phyloP scores from a whole-genome alignment of 1,140 invertebrate species.

The Zaprionus davidi region DNA sequence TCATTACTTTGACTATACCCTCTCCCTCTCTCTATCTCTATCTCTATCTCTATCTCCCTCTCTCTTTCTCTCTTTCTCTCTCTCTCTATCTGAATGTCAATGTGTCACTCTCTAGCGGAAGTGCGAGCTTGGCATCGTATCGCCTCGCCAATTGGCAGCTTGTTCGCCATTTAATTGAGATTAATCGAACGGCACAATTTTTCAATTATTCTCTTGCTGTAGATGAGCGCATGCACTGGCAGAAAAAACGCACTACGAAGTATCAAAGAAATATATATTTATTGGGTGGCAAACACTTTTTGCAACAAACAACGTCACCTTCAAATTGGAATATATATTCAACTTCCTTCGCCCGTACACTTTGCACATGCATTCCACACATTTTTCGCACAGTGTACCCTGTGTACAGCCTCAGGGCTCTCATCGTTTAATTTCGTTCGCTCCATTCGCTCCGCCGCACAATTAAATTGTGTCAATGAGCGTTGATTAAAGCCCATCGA shows the following conservation, averaged over 20 bases:
- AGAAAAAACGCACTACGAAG: slow-evolving; percentile 6
- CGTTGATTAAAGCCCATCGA: slow-evolving; percentile 70
- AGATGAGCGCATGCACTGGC: not conserved
- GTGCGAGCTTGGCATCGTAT: slow-evolving; percentile 18
- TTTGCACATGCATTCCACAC: not conserved
- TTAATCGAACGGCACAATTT: slow-evolving; percentile 70
- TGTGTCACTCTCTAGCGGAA: slow-evolving; percentile 30
- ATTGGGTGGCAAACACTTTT: not conserved
- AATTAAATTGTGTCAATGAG: slow-evolving; percentile 80
- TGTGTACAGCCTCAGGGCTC: slow-evolving; percentile 18
- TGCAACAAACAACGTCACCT: not conserved
- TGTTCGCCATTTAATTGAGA: slow-evolving; percentile 66
- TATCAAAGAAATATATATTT: too few relatives aligned
- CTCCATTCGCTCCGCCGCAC: slow-evolving; percentile 22
- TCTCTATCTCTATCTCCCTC: not conserved
- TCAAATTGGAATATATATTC: too few relatives aligned
- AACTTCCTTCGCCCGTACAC: not conserved
- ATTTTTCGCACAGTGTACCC: slow-evolving; percentile 18
- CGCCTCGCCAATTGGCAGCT: slow-evolving; percentile 56
- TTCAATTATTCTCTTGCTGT: slow-evolving; percentile 42
- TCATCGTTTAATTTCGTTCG: slow-evolving; percentile 48
- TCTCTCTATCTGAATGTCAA: not conserved
- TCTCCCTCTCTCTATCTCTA: not conserved
- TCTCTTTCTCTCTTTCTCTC: not conserved
- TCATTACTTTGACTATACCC: too few relatives aligned